A percentile compares a stretch with the other conserved stretches of the same genome.
Conservation (phyloP, 2,113 vertebrate genomes). For the Clinocottus analis region DNA sequence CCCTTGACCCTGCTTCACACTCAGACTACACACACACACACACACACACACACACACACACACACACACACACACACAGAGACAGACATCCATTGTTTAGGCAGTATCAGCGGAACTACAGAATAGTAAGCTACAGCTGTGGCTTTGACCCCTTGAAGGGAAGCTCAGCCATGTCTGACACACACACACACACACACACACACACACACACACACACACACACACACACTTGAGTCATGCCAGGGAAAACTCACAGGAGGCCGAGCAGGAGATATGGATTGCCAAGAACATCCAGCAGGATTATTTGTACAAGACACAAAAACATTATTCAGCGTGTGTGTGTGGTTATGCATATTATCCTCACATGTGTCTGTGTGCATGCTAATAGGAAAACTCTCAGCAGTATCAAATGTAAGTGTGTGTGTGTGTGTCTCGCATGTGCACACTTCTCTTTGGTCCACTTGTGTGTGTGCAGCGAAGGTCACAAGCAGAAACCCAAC, state of each 20-base stretch:
- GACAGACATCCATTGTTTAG: constrained; percentile 42
- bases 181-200: constrained; percentile 11
- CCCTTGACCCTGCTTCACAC: constrained; percentile 36
- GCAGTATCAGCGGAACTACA: constrained; percentile 28
- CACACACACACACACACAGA: constrained; percentile 23
- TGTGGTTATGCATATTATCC: not conserved
- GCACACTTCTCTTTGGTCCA: constrained; percentile 9
- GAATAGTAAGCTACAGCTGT: constrained; percentile 44
- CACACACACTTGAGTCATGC: constrained; percentile 23
- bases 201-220: constrained; percentile 14
- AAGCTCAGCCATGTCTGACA: constrained; percentile 11
- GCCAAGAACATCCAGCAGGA: constrained; percentile 63
- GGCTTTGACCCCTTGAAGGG: constrained; percentile 18
- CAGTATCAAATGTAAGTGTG: constrained; percentile 4
- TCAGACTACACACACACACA: constrained; percentile 27
- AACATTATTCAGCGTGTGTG: constrained; percentile 42
- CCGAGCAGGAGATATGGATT: constrained; percentile 32
- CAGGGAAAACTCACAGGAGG: constrained; percentile 62
- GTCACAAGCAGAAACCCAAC: constrained; percentile 63
- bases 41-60: constrained; percentile 16
- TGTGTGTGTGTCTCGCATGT: not conserved
- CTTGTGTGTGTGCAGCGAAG: constrained; percentile 41
- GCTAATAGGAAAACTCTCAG: not conserved
- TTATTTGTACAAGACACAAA: constrained; percentile 58
- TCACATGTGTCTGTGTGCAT: not conserved